Evolutionary conservation across 2,888 invertebrate species (phyloP).

Genomic region (Brachynemurus nebulosus): DNA sequence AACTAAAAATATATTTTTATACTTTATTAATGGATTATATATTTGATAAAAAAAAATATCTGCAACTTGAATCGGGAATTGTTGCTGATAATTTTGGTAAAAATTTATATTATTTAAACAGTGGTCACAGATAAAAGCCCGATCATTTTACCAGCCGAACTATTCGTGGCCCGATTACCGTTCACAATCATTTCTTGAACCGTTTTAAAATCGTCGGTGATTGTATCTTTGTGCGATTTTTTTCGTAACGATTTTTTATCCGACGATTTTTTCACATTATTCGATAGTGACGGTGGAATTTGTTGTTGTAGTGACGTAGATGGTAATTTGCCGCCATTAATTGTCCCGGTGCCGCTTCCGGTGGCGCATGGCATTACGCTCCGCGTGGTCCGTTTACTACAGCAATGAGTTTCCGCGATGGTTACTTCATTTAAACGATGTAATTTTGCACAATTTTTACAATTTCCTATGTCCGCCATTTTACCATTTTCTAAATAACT

Average conservation of each 20-base stretch:
- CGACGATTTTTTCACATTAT: constrained; percentile 15
- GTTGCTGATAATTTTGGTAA: neutral
- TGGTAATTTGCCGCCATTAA: neutral
- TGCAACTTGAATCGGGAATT: no score
- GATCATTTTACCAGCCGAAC: constrained; percentile 37
- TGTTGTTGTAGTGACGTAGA: constrained; percentile 25
- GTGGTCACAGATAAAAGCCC: constrained; percentile 42
- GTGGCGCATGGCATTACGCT: no score
- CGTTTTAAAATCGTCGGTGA: constrained; percentile 35
- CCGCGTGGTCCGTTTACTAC: neutral
- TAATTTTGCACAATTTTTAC: constrained; percentile 6
- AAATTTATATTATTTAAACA: constrained; percentile 27
- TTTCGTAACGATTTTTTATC: constrained; percentile 12
- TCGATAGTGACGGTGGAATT: constrained; percentile 21
- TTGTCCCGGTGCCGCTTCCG: no score
- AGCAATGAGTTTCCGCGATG: constrained; percentile 1
- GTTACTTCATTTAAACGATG: neutral
- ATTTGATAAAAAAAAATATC: no score
- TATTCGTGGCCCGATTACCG: constrained; percentile 27
- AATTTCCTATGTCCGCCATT: constrained; percentile 20
- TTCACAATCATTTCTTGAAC: constrained; percentile 45
- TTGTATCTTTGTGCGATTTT: constrained; percentile 30
- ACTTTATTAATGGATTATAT: no score
- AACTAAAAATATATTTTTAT: no score
- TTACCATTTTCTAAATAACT: constrained; percentile 21